phyloP scores from a whole-genome alignment of 2,113 vertebrate species.

The Proteles cristata region DNA sequence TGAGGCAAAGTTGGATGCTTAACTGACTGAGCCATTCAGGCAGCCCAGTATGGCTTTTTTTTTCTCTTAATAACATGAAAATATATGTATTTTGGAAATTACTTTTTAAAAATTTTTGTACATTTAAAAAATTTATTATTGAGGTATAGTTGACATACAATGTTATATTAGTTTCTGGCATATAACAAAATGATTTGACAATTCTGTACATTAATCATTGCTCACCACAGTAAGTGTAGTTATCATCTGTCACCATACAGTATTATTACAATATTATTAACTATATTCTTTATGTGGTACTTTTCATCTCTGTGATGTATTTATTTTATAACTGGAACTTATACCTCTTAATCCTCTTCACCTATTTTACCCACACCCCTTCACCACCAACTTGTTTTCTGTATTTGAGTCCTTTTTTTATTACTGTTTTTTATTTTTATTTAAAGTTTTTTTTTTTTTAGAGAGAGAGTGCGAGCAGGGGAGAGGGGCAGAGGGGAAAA shows the following conservation, averaged over 20 bases:
- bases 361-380: neutral
- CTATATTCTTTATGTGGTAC: neutral
- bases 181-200: neutral
- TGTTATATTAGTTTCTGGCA: neutral
- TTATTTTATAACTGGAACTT: neutral
- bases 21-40: no score
- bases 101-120: neutral
- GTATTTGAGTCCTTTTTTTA: neutral
- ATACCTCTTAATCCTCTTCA: neutral
- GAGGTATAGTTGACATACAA: neutral
- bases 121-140: neutral
- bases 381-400: neutral
- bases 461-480: no score
- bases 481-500: no score
- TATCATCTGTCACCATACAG: neutral
- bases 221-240: neutral
- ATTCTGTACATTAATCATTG: neutral
- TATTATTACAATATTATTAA: neutral
- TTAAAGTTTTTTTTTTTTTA: no score
- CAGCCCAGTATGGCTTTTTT: neutral
- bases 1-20: no score
- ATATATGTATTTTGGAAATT: conserved; percentile 14
- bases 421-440: no score
- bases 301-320: neutral
- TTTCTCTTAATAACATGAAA: neutral